phyloP scores from a whole-genome alignment of 2,888 invertebrate genomes.

The Drosophila multiciliata region DNA sequence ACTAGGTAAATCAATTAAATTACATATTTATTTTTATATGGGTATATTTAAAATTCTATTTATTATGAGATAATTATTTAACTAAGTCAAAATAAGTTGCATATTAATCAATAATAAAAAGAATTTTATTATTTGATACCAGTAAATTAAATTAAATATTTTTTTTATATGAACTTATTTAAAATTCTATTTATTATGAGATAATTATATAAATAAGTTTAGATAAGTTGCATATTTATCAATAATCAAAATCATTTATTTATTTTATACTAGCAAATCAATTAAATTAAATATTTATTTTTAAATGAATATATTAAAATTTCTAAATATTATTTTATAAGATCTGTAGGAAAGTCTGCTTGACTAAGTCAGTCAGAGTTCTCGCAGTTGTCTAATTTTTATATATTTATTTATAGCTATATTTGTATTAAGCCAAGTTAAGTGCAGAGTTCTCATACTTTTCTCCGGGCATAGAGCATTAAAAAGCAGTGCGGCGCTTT shows the following conservation, averaged over 20 bases:
- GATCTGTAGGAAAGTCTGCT: not conserved
- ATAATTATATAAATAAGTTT: not conserved
- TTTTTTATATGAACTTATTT: not conserved
- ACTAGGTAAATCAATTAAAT: not conserved
- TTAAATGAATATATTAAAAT: too few species aligned
- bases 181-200: not conserved
- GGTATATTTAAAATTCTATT: not conserved
- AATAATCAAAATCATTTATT: too few species aligned
- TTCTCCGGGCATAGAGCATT: conserved; percentile 23
- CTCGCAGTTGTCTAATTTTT: not conserved
- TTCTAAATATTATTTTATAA: too few species aligned
- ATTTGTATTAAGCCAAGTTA: not conserved
- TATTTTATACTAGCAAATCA: too few species aligned
- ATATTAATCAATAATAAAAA: not conserved
- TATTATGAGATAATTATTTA: not conserved
- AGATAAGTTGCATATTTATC: not conserved
- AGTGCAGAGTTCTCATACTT: not conserved
- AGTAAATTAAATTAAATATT: not conserved
- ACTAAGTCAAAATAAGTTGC: not conserved
- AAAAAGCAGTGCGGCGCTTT: conserved; percentile 35
- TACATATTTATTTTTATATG: not conserved
- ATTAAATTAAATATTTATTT: too few species aligned
- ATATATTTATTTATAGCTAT: not conserved
- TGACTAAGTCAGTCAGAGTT: not conserved
- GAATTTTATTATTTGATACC: too few species aligned